phyloP scores from a whole-genome alignment of 2,797 vertebrate genomes.

The Cephalopachus bancanus region DNA sequence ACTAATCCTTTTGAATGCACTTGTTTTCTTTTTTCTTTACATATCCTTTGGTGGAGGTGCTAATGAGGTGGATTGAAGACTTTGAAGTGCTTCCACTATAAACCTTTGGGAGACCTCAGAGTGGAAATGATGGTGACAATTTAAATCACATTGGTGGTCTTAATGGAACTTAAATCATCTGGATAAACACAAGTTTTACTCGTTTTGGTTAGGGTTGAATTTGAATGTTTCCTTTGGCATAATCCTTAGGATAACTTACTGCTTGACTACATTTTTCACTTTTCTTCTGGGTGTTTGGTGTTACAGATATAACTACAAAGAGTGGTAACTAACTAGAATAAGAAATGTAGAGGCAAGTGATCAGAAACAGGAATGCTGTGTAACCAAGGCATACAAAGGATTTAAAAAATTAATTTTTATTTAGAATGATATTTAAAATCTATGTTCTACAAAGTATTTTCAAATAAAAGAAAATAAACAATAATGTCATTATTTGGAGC shows the following conservation, averaged over 20 bases:
- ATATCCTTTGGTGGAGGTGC: conserved; percentile 33
- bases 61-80: conserved; percentile 10
- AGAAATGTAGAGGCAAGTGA: background rate
- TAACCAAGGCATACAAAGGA: background rate
- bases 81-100: conserved; percentile 24
- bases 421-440: conserved; percentile 9
- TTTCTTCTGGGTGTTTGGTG: background rate
- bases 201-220: conserved; percentile 61
- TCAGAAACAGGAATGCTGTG: background rate
- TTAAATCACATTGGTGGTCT: conserved; percentile 14
- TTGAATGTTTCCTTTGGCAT: conserved; percentile 68
- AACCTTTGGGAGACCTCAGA: conserved; percentile 15
- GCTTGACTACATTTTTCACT: background rate
- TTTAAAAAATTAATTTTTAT: background rate
- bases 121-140: background rate
- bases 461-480: conserved; percentile 29
- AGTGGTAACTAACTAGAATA: background rate
- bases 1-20: background rate
- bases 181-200: conserved; percentile 21
- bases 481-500: background rate
- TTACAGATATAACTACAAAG: background rate
- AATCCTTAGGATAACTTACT: background rate
- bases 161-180: conserved; percentile 44
- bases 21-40: background rate
- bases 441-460: background rate